Percentiles rank a stretch among this genome's conserved stretches.
phyloP scores from a whole-genome alignment of 2,797 vertebrate genomes.

The Enteromius radiatus region DNA sequence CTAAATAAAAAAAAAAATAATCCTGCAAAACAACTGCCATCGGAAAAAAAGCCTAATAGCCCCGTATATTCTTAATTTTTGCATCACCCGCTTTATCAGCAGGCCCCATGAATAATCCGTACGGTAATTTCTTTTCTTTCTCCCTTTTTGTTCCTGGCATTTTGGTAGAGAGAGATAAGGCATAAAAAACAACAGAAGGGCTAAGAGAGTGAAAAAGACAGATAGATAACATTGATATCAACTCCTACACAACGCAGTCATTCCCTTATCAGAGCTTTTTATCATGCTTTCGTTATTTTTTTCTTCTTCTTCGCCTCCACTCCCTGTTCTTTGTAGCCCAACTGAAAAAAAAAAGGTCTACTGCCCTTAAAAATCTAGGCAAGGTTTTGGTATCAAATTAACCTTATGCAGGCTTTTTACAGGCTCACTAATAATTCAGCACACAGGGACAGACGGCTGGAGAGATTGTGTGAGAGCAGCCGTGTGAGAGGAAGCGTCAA shows the following conservation, averaged over 20 bases:
- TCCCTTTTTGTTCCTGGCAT: conserved; percentile 94
- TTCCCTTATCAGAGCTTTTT: conserved; percentile 91
- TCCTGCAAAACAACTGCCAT: conserved; percentile 60
- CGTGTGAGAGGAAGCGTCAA: conserved; percentile 55
- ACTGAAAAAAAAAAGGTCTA: conserved; percentile 73
- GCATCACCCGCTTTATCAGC: conserved; percentile 76
- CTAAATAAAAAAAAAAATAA: conserved; percentile 62
- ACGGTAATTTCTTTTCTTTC: conserved; percentile 81
- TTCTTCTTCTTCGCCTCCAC: conserved; percentile 67
- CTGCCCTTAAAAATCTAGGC: conserved; percentile 79
- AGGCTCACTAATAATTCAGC: conserved; percentile 59
- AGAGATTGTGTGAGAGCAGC: conserved; percentile 6
- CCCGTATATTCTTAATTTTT: conserved; percentile 76
- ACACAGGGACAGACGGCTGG: conserved; percentile 21
- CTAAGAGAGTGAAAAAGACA: conserved; percentile 91
- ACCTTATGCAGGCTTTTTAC: conserved; percentile 62
- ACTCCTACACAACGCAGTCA: conserved; percentile 91
- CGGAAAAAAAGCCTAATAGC: conserved; percentile 52
- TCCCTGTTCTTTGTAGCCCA: conserved; percentile 74
- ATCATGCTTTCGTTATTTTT: conserved; percentile 80
- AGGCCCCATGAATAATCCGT: conserved; percentile 77
- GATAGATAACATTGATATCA: conserved; percentile 94
- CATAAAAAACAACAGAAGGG: conserved; percentile 91
- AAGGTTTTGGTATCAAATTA: conserved; percentile 78
- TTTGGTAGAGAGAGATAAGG: conserved; percentile 96